Evolutionary conservation across 2,797 vertebrate genomes (phyloP).

Genomic region (Sebastes miniatus): DNA sequence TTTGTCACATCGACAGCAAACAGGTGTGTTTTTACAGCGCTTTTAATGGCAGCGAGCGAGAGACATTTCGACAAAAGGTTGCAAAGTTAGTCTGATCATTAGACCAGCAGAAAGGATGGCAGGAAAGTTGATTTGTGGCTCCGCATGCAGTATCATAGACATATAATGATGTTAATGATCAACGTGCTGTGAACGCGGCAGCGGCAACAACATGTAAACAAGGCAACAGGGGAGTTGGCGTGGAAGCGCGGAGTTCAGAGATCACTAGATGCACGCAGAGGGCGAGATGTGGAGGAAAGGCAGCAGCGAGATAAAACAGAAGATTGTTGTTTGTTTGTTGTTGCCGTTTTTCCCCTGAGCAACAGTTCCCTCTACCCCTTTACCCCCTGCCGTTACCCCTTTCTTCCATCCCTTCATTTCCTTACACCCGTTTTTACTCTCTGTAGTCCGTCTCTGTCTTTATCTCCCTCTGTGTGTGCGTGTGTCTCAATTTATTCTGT

Average conservation of each 20-base stretch:
- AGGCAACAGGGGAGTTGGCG: constrained; percentile 76
- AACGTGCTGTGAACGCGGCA: constrained; percentile 39
- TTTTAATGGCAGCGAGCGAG: constrained; percentile 52
- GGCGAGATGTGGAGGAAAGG: constrained; percentile 56
- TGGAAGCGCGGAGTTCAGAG: constrained; percentile 73
- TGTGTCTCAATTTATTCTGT: constrained; percentile 52
- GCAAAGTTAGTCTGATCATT: constrained; percentile 69
- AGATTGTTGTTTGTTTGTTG: constrained; percentile 80
- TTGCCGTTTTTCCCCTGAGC: constrained; percentile 70
- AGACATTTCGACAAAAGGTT: constrained; percentile 25
- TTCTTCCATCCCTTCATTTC: constrained; percentile 51
- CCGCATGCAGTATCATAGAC: constrained; percentile 55
- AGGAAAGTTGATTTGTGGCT: constrained; percentile 69
- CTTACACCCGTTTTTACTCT: constrained; percentile 19
- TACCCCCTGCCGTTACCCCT: constrained; percentile 55
- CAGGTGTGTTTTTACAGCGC: constrained; percentile 57
- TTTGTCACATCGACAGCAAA: constrained; percentile 36
- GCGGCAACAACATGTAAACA: constrained; percentile 73
- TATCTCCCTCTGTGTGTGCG: constrained; percentile 9
- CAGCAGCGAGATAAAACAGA: constrained; percentile 72
- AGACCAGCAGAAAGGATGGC: constrained; percentile 44
- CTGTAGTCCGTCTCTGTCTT: constrained; percentile 50
- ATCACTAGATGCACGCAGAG: constrained; percentile 70
- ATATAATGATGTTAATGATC: constrained; percentile 78
- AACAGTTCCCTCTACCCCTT: constrained; percentile 63